A percentile compares a stretch with the other conserved stretches of the same genome.
Conservation (phyloP, 2,797 vertebrate genomes). For the Coranthus polyacanthus region DNA sequence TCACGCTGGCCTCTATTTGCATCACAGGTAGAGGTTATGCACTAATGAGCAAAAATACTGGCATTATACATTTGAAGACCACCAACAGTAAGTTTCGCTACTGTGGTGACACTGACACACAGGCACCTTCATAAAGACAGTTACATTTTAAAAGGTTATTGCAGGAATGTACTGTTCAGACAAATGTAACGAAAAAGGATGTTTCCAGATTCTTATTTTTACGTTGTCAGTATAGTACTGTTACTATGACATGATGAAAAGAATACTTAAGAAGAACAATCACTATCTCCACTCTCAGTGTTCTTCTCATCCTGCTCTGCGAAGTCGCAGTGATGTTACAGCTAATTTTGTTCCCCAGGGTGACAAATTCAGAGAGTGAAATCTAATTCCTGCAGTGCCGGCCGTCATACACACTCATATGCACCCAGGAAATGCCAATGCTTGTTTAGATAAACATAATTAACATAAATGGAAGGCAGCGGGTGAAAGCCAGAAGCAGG, state of each 20-base stretch:
- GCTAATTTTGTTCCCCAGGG: slow-evolving; percentile 18
- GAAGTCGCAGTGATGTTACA: slow-evolving; percentile 26
- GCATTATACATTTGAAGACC: slow-evolving; percentile 26
- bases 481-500: slow-evolving; percentile 14
- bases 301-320: slow-evolving; percentile 9
- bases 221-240: not conserved
- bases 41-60: slow-evolving; percentile 46
- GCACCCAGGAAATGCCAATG: slow-evolving; percentile 20
- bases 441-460: slow-evolving; percentile 54
- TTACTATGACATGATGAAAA: not conserved
- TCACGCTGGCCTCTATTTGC: slow-evolving; percentile 49
- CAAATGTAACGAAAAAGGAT: not conserved
- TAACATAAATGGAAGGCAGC: slow-evolving; percentile 48
- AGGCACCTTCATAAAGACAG: slow-evolving; percentile 3
- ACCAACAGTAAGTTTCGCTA: slow-evolving; percentile 1
- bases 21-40: slow-evolving; percentile 30
- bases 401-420: not conserved
- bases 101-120: not conserved
- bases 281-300: not conserved
- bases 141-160: slow-evolving; percentile 28
- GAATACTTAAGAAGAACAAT: slow-evolving; percentile 2
- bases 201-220: not conserved
- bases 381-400: slow-evolving; percentile 19
- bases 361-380: slow-evolving; percentile 31
- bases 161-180: not conserved